These are phyloP conservation scores for Parazoanthus darwini DNA, from an alignment of 92 coral and sea anemone genomes.

Conservation along the genomic window DNA sequence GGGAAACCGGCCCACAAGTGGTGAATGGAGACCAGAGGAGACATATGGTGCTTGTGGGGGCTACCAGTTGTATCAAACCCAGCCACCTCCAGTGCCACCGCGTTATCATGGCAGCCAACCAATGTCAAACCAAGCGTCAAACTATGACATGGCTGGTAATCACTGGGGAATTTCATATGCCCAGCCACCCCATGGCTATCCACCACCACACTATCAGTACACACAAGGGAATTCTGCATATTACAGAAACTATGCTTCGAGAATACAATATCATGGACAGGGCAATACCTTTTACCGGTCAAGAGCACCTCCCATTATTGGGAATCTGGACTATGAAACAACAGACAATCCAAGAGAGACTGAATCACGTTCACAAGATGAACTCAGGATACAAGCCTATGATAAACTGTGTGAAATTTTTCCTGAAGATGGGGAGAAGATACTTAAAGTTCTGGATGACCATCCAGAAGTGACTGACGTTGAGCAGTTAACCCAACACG, in stretches of 20 bases:
- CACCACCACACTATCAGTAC: slow-evolving; percentile 47
- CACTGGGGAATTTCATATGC: slow-evolving; percentile 63
- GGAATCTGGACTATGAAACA: slow-evolving; percentile 58
- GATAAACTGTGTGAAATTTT: slow-evolving; percentile 76
- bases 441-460: slow-evolving; percentile 69
- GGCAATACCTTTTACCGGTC: slow-evolving; percentile 69
- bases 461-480: slow-evolving; percentile 60
- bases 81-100: slow-evolving; percentile 51
- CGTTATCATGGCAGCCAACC: slow-evolving; percentile 21
- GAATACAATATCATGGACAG: slow-evolving; percentile 69
- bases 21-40: slow-evolving; percentile 59
- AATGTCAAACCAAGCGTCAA: slow-evolving; percentile 35
- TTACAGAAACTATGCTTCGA: slow-evolving; percentile 43
- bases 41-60: slow-evolving; percentile 50
- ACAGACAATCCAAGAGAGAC: slow-evolving; percentile 57
- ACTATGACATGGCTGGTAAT: slow-evolving; percentile 36
- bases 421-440: slow-evolving; percentile 74
- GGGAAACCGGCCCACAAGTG: slow-evolving; percentile 46
- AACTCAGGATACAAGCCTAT: slow-evolving; percentile 65
- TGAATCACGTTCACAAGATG: slow-evolving; percentile 39
- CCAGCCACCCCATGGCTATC: slow-evolving; percentile 51
- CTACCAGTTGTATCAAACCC: slow-evolving; percentile 49
- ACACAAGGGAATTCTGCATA: slow-evolving; percentile 46
- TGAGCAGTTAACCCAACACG: slow-evolving; percentile 58
- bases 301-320: slow-evolving; percentile 85